phyloP scores from a whole-genome alignment of 2,113 vertebrate genomes.

The Porphyrio hochstetteri region DNA sequence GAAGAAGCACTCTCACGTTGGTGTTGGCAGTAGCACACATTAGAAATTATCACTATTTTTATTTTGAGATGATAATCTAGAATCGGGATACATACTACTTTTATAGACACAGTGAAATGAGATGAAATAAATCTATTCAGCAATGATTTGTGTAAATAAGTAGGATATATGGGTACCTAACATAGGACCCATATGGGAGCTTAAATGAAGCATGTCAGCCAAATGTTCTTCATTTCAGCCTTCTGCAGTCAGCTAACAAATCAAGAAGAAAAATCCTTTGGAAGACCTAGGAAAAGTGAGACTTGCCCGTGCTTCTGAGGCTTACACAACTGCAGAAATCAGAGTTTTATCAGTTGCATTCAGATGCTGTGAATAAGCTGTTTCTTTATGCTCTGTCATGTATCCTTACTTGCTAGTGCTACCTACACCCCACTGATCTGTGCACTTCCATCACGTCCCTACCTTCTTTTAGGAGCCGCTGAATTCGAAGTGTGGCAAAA shows the following conservation, averaged over 20 bases:
- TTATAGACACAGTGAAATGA: background rate
- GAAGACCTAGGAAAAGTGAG: background rate
- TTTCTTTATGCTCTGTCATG: background rate
- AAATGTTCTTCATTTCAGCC: background rate
- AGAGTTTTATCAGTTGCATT: background rate
- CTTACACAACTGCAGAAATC: background rate
- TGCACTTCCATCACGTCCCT: background rate
- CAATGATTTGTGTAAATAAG: background rate
- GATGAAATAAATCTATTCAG: background rate
- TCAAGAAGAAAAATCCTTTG: background rate
- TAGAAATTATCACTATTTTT: background rate
- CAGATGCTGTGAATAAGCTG: fast-evolving
- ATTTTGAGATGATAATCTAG: background rate
- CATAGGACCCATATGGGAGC: fast-evolving
- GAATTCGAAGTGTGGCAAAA: background rate
- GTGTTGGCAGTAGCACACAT: background rate
- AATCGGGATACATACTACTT: background rate
- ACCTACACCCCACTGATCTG: background rate
- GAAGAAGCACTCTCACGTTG: background rate
- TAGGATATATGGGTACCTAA: background rate
- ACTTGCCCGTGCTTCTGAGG: background rate
- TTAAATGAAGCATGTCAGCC: background rate
- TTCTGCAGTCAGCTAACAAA: background rate
- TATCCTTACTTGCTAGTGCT: background rate
- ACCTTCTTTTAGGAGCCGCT: background rate